Evolutionary conservation across 1,140 invertebrate species (phyloP).

Genomic region (Eupristina koningsbergeri): DNA sequence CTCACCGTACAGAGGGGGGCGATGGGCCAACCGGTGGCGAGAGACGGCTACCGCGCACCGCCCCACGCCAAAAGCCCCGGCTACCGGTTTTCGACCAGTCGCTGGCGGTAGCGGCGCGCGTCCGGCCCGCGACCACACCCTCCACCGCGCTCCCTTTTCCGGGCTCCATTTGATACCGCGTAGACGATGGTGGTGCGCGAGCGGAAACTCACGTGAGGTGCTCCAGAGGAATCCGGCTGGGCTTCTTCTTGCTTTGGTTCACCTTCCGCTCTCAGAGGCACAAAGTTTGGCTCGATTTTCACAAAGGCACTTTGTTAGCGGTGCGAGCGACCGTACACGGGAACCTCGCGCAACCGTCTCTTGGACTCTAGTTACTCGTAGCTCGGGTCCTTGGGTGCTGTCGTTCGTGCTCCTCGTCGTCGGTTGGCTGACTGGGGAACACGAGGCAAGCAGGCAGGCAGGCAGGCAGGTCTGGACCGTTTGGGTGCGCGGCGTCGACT

Average conservation of each 20-base stretch:
- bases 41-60: conserved; percentile 69
- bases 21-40: conserved; percentile 49
- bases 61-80: conserved; percentile 64
- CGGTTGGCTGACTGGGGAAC: not conserved
- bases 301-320: not conserved
- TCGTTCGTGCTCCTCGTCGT: not conserved
- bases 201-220: conserved; percentile 18
- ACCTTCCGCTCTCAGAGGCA: not conserved
- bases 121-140: conserved; percentile 61
- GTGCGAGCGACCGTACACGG: not conserved
- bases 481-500: conserved; percentile 74
- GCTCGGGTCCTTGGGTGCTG: too few relatives aligned
- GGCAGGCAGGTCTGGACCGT: conserved; percentile 71
- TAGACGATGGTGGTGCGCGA: not conserved
- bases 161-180: conserved; percentile 8
- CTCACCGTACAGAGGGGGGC: not conserved
- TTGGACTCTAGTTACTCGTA: too few relatives aligned
- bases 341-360: too few relatives aligned
- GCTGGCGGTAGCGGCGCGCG: conserved; percentile 56
- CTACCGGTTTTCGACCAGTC: conserved; percentile 70
- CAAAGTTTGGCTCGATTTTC: not conserved
- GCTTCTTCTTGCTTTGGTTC: not conserved
- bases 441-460: not conserved
- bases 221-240: too few relatives aligned
- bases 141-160: conserved; percentile 56